phyloP scores from a whole-genome alignment of 2,797 vertebrate genomes.

The Peromyscus melanophrys region DNA sequence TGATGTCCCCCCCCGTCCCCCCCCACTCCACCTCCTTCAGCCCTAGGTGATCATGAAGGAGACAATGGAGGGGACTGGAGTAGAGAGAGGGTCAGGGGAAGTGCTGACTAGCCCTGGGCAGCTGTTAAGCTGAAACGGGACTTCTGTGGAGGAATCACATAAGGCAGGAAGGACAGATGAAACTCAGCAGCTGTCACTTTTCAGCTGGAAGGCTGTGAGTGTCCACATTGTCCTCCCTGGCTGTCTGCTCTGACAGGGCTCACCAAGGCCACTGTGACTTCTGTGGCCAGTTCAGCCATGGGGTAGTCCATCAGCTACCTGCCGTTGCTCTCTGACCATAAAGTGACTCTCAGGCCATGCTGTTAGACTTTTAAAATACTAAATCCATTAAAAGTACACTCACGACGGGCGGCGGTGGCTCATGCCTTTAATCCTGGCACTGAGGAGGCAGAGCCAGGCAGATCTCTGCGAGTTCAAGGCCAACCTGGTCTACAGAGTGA shows the following conservation, averaged over 20 bases:
- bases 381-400: not conserved
- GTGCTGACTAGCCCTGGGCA: rapidly evolving
- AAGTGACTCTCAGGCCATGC: not conserved
- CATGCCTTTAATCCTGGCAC: too few species aligned
- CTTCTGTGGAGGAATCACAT: not conserved
- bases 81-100: rapidly evolving
- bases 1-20: not conserved
- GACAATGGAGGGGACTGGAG: not conserved
- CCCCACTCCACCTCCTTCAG: rapidly evolving
- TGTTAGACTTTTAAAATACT: not conserved
- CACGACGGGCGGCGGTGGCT: too few species aligned
- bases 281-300: too few species aligned
- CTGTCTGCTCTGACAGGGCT: rapidly evolving
- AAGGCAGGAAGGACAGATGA: too few species aligned
- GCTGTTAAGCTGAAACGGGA: rapidly evolving
- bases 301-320: too few species aligned
- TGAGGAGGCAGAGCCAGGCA: too few species aligned
- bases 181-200: rapidly evolving
- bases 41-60: not conserved
- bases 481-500: too few species aligned
- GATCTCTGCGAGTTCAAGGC: too few species aligned
- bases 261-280: not conserved
- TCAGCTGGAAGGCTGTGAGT: not conserved
- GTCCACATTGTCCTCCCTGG: rapidly evolving
- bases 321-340: rapidly evolving